Evolutionary conservation across 1,140 invertebrate genomes (phyloP).

Genomic region (Andrena cerasifolii): DNA sequence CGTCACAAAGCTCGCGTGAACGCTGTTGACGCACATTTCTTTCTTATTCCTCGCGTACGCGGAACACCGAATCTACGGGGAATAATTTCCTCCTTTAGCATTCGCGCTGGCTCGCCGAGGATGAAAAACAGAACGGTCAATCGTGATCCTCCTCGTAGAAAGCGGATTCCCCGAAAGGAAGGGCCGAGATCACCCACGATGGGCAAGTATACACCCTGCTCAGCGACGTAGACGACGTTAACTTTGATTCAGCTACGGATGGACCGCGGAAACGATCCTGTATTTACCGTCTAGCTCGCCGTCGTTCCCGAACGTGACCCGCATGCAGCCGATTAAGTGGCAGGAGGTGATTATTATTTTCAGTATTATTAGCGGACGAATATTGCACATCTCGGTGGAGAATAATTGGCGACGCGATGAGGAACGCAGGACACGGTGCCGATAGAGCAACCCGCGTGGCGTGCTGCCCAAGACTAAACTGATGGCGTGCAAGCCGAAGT

Average conservation of each 20-base stretch:
- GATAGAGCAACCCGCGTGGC: conserved; percentile 36
- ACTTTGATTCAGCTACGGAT: too few relatives aligned
- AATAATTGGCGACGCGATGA: too few relatives aligned
- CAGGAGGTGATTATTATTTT: not conserved
- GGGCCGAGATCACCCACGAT: not conserved
- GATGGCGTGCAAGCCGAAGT: not conserved
- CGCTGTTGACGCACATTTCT: too few relatives aligned
- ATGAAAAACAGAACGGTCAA: not conserved
- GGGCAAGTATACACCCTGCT: too few relatives aligned
- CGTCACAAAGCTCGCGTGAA: too few relatives aligned
- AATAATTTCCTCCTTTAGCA: too few relatives aligned
- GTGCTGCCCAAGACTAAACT: conserved; percentile 37
- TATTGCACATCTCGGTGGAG: not conserved
- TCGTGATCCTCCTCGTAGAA: not conserved
- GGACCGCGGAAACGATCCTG: not conserved
- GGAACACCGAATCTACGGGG: too few relatives aligned
- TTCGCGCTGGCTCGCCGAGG: too few relatives aligned
- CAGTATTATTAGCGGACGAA: too few relatives aligned
- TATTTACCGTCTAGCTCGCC: conserved; percentile 14
- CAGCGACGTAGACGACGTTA: not conserved
- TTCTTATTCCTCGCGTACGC: too few relatives aligned
- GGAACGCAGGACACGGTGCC: too few relatives aligned
- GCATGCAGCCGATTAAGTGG: not conserved
- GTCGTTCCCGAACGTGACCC: too few relatives aligned
- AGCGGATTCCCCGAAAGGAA: not conserved